Base-by-base conservation (phyloP, 2,113 vertebrate genomes). In the Panthera tigris region DNA sequence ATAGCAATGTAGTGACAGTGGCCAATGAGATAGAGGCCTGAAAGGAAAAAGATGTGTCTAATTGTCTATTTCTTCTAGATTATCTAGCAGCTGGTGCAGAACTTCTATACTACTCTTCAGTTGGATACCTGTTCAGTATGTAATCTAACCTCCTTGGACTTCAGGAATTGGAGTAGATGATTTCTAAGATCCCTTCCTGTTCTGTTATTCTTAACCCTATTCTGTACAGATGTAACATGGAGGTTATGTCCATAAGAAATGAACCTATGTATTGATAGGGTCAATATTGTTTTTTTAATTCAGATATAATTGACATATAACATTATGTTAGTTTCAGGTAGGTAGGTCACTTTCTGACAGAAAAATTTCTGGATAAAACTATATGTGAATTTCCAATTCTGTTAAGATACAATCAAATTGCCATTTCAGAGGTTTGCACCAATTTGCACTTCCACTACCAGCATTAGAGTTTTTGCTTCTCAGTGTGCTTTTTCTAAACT, bases 301-400 rank as follows among this genome's bases (percentile, higher is more conserved):
- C 27, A 76, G 13, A 89, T 45, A 33, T 33, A 76, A 76, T 10
- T 76, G 71, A 61, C 71, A 71, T 39, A 73, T 29, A 55, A 27
- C 69, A 74, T 61, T 74, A 61, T 33, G 18, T 25, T 76, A 33
- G 27, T 45, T 76, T 45, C 25, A 10, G 41, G n/a, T 36, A 27
- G n/a, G 16, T 82, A 82, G 55, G 55, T 41, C 23, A 82, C 27
- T 52, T 36, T 50, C 21, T 29, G 7, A 79, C 15, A 39, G 41
- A 14, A 88, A 88, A 66, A 88, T 92, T 96, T 73, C 61, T 78
- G 31, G 84, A 71, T 80, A 55, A 85, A 92, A 84, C 36, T 85
- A 27, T 45, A 27, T 36, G 4, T 52, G 23, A 69, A 82, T 83
- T 96, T 89, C 45, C 89, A 83, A 79, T 91, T 87, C 81, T 63